Conservation (phyloP, 2,113 vertebrate genomes). For the Balaeniceps rex region DNA sequence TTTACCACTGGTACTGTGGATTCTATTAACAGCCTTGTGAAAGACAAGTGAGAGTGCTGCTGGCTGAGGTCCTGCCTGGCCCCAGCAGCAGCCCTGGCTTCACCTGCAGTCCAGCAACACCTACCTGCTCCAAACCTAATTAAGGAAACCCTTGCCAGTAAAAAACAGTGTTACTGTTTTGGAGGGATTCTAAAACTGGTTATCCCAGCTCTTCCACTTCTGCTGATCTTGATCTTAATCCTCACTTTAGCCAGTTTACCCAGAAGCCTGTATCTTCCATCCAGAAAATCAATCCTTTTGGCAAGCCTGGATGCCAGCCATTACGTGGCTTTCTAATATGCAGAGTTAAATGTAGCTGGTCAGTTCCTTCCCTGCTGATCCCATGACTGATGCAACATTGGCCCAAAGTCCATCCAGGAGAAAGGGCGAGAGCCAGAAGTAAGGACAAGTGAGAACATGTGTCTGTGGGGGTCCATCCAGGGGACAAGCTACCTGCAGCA, state of each 20-base stretch:
- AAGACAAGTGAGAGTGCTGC: neutral
- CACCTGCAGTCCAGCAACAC: neutral
- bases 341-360: neutral
- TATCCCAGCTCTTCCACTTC: neutral
- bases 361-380: neutral
- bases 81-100: neutral
- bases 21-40: neutral
- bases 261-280: neutral
- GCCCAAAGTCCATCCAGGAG: neutral
- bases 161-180: neutral
- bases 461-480: neutral
- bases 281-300: neutral
- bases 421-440: neutral
- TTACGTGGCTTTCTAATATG: neutral
- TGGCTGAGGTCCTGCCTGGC: neutral
- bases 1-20: neutral
- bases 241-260: neutral
- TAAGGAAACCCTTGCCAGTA: neutral
- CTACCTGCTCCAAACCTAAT: neutral
- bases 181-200: neutral
- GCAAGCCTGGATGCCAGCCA: neutral
- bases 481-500: neutral
- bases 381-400: neutral
- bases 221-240: neutral
- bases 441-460: neutral